A percentile compares a stretch with the other conserved stretches of the same genome.
Conservation (phyloP, 2,797 vertebrate genomes). For the Oreortyx pictus region DNA sequence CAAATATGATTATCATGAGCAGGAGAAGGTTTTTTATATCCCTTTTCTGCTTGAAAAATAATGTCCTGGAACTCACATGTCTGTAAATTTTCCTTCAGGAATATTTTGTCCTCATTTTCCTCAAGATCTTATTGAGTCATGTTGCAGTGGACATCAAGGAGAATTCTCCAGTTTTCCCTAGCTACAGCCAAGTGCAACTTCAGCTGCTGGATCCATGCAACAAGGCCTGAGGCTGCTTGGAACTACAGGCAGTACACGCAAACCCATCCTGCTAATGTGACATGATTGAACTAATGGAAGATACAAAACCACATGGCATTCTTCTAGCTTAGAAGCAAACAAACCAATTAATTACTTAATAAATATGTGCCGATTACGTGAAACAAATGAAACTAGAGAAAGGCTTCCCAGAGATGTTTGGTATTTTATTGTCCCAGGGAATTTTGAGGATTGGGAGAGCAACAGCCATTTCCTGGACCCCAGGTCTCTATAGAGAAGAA, state of each 20-base stretch:
- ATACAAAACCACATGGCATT: conserved; percentile 14
- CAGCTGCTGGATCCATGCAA: not conserved
- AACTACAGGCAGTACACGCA: conserved; percentile 7
- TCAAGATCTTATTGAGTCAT: not conserved
- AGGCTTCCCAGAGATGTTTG: not conserved
- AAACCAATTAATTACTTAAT: conserved; percentile 12
- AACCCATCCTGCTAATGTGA: conserved; percentile 23
- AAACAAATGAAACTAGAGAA: conserved; percentile 11
- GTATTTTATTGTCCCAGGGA: not conserved
- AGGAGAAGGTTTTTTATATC: not conserved
- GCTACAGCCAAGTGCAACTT: not conserved
- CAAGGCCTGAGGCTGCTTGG: not conserved
- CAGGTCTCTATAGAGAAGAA: not conserved
- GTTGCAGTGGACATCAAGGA: not conserved
- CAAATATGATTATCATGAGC: not conserved
- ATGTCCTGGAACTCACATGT: not conserved
- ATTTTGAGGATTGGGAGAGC: not conserved
- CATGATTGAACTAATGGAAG: conserved; percentile 33
- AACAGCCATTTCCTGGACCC: not conserved
- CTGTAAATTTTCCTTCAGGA: not conserved
- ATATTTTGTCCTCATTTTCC: not conserved
- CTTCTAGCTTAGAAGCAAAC: conserved; percentile 18
- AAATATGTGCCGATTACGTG: not conserved
- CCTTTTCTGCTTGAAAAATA: not conserved
- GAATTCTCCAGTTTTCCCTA: not conserved